phyloP scores from a whole-genome alignment of 2,113 vertebrate genomes.

The Aegotheles bennettii region DNA sequence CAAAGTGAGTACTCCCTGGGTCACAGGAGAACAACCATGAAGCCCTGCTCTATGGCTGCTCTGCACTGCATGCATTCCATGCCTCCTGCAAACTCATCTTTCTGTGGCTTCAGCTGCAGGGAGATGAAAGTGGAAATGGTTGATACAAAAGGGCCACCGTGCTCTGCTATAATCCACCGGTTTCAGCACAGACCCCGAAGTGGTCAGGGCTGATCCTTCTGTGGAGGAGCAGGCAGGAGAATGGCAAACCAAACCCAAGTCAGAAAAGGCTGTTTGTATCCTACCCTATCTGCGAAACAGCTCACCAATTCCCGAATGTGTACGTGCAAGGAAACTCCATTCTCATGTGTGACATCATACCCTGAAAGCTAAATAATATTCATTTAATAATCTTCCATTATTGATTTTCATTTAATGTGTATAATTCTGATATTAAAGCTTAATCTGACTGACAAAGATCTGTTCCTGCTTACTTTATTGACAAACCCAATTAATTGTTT shows the following conservation, averaged over 20 bases:
- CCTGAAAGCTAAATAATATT: background rate
- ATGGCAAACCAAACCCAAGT: background rate
- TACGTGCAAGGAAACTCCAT: background rate
- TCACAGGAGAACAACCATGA: background rate
- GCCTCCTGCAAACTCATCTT: background rate
- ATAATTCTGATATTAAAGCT: background rate
- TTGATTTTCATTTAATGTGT: background rate
- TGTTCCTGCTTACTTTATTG: background rate
- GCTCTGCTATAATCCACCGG: background rate
- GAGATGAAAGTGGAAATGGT: background rate
- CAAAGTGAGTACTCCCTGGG: too few relatives aligned
- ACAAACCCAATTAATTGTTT: background rate
- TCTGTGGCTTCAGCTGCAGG: background rate
- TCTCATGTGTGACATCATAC: rapidly evolving
- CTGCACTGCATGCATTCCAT: rapidly evolving
- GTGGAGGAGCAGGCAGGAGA: background rate
- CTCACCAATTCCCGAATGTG: background rate
- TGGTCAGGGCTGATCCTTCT: background rate
- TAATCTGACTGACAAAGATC: background rate
- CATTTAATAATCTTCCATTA: background rate
- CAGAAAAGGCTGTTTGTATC: background rate
- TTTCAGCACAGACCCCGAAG: background rate
- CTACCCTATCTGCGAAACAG: background rate
- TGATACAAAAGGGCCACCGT: background rate
- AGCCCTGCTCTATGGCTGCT: background rate